A percentile compares a stretch with the other conserved stretches of the same genome.
phyloP scores from a whole-genome alignment of 2,113 vertebrate genomes.

The Oryzias woworae region DNA sequence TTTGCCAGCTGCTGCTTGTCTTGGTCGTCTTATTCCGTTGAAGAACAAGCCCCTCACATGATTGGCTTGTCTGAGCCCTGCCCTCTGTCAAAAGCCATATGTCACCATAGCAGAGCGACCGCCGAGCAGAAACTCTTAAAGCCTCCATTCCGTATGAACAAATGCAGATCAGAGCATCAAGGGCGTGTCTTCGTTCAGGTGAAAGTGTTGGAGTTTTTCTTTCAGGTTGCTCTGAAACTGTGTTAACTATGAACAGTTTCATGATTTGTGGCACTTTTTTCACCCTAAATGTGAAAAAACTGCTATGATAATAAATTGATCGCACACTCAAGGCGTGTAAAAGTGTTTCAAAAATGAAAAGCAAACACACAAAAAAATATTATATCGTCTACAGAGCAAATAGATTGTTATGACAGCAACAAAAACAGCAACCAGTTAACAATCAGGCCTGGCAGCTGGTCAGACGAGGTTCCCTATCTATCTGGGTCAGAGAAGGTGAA shows the following conservation, averaged over 20 bases:
- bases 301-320: no score
- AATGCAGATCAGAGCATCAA: conserved; percentile 49
- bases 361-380: not conserved
- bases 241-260: no score
- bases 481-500: conserved; percentile 81
- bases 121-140: conserved; percentile 38
- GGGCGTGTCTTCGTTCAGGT: conserved; percentile 40
- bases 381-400: not conserved
- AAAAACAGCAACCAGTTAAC: conserved; percentile 32
- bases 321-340: no score
- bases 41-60: conserved; percentile 29
- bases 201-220: conserved; percentile 56
- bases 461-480: conserved; percentile 63
- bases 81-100: conserved; percentile 74
- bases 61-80: conserved; percentile 69
- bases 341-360: not conserved
- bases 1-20: conserved; percentile 79
- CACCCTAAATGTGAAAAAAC: no score
- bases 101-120: conserved; percentile 58
- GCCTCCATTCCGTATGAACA: conserved; percentile 49
- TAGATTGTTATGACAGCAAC: conserved; percentile 10
- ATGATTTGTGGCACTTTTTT: no score
- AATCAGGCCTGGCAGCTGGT: conserved; percentile 73
- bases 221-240: no score
- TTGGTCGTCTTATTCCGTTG: conserved; percentile 38